Percentiles rank a stretch among this genome's conserved stretches.
Evolutionary conservation across 2,797 vertebrate genomes (phyloP).

Genomic region (Graptemys geographica): DNA sequence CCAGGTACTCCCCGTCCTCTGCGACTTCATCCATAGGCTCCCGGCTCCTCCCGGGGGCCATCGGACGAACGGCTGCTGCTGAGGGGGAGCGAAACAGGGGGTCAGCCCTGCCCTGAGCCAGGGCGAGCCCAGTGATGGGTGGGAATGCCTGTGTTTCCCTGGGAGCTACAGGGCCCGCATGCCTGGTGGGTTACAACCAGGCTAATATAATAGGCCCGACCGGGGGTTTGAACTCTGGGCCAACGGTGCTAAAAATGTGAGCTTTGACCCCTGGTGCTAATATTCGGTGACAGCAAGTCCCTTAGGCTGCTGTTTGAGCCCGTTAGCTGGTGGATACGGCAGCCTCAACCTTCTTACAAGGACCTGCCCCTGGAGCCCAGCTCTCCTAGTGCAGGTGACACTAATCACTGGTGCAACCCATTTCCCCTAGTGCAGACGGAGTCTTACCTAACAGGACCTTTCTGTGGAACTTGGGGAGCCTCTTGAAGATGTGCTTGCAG

Average conservation of each 20-base stretch:
- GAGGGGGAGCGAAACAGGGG: neutral
- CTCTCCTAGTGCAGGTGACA: neutral
- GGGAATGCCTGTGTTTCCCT: neutral
- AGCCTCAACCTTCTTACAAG: neutral
- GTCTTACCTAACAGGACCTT: neutral
- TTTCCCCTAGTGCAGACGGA: neutral
- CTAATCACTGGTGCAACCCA: neutral
- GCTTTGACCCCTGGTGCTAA: neutral
- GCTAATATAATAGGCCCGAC: neutral
- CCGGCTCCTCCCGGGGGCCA: too few species aligned
- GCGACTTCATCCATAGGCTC: neutral
- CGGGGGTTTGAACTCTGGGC: neutral
- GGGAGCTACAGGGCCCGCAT: neutral
- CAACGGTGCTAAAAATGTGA: neutral
- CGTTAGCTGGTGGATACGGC: neutral
- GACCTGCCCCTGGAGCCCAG: neutral
- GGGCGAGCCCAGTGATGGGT: neutral
- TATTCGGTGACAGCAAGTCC: neutral
- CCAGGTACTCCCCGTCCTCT: conserved; percentile 51
- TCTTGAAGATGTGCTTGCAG: conserved; percentile 61
- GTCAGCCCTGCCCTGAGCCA: neutral
- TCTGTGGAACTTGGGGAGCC: neutral
- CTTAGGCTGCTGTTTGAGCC: neutral
- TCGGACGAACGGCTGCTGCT: fast-evolving
- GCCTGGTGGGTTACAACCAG: neutral